Conservation (phyloP, 2,113 vertebrate genomes). For the Erinaceus europaeus region DNA sequence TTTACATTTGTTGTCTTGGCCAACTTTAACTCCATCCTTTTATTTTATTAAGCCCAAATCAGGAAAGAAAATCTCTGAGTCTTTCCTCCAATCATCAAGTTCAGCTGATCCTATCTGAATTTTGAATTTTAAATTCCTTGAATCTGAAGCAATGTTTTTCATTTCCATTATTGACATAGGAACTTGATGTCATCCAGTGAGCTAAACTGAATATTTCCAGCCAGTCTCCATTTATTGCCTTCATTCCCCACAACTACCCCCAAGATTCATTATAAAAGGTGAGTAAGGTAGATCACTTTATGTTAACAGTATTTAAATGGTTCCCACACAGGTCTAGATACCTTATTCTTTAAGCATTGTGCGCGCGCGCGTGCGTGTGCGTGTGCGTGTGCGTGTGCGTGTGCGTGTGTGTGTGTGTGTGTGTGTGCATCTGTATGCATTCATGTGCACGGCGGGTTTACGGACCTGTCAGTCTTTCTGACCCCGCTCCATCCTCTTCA, state of each 20-base stretch:
- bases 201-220: neutral
- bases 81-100: neutral
- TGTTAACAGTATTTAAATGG: neutral
- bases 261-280: neutral
- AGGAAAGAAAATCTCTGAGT: neutral
- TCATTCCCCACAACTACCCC: neutral
- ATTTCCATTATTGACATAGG: neutral
- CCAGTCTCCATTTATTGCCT: neutral
- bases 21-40: neutral
- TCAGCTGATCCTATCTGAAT: neutral
- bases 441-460: too few relatives aligned
- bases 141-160: too few relatives aligned
- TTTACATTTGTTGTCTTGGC: neutral
- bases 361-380: too few relatives aligned
- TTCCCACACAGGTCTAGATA: neutral
- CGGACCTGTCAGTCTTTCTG: neutral
- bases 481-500: neutral
- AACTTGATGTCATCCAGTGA: neutral
- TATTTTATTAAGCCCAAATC: neutral
- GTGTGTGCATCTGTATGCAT: too few relatives aligned
- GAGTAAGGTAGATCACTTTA: neutral
- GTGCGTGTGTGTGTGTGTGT: accelerated
- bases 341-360: neutral
- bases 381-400: neutral
- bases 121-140: neutral